Evolutionary conservation across 2,888 invertebrate genomes (phyloP).

Genomic region (Ernsta delagoae): DNA sequence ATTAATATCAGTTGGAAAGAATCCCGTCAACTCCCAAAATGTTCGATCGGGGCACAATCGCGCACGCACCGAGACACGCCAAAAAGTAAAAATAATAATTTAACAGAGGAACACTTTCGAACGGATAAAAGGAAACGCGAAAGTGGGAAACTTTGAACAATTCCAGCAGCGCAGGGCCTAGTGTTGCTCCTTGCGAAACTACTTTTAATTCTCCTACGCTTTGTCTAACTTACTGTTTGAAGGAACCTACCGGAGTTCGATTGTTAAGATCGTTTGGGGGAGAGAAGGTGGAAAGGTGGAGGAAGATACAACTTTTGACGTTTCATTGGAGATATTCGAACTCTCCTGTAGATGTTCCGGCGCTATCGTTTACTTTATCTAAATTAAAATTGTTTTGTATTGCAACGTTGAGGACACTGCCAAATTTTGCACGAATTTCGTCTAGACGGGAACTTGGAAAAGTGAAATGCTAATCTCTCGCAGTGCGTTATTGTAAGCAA

Average conservation of each 20-base stretch:
- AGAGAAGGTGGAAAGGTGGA: constrained; percentile 42
- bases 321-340: constrained; percentile 47
- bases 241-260: constrained; percentile 63
- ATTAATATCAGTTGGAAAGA: constrained; percentile 50
- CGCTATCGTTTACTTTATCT: constrained; percentile 55
- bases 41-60: constrained; percentile 52
- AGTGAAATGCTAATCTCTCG: too few species aligned
- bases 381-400: constrained; percentile 59
- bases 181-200: constrained; percentile 70
- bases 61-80: constrained; percentile 68
- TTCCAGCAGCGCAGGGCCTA: constrained; percentile 68
- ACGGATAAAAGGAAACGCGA: constrained; percentile 77
- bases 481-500: too few species aligned
- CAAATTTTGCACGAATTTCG: constrained; percentile 7
- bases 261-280: constrained; percentile 54
- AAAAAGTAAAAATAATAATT: constrained; percentile 75
- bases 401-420: constrained; percentile 41
- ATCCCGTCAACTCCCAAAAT: constrained; percentile 50
- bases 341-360: constrained; percentile 46
- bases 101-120: constrained; percentile 73
- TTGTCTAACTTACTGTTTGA: constrained; percentile 81
- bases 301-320: constrained; percentile 58
- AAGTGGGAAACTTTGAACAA: constrained; percentile 79
- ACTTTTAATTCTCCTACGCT: constrained; percentile 73
- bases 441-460: too few species aligned